Percentiles rank a stretch among this genome's conserved stretches.
Evolutionary conservation across 2,113 vertebrate genomes (phyloP).

Genomic region (Bungarus multicinctus): DNA sequence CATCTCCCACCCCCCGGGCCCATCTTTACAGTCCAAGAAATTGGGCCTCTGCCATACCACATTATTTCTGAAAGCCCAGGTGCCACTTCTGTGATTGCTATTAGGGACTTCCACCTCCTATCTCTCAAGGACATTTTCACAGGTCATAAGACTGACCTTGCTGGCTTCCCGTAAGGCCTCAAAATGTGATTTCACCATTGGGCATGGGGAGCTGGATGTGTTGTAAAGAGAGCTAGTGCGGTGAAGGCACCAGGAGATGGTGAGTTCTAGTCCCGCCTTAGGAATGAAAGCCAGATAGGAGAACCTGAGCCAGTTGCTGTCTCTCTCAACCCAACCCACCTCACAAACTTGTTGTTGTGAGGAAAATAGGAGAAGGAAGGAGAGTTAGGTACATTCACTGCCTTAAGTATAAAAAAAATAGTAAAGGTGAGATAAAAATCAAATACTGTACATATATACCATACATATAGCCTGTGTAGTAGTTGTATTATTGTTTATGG

Average conservation of each 20-base stretch:
- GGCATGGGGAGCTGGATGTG: not conserved
- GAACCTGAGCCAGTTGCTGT: too few species aligned
- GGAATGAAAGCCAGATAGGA: too few species aligned
- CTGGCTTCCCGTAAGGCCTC: not conserved
- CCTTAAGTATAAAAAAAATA: too few species aligned
- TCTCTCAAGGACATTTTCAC: not conserved
- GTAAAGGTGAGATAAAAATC: too few species aligned
- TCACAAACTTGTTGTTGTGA: too few species aligned
- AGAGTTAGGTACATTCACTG: too few species aligned
- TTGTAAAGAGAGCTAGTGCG: not conserved
- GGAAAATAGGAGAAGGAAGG: too few species aligned
- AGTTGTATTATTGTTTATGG: not conserved
- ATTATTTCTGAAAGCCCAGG: not conserved
- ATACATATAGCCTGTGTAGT: not conserved
- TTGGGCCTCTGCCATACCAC: not conserved
- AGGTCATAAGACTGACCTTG: not conserved
- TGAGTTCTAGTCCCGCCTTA: too few species aligned
- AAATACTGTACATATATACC: too few species aligned
- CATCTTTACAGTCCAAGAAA: not conserved
- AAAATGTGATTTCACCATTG: not conserved
- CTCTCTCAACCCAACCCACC: too few species aligned
- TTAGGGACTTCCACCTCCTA: not conserved
- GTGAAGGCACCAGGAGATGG: too few species aligned
- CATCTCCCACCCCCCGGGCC: fast-evolving
- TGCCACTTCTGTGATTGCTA: not conserved